Conservation (phyloP, 2,113 vertebrate species). For the Panthera leo region DNA sequence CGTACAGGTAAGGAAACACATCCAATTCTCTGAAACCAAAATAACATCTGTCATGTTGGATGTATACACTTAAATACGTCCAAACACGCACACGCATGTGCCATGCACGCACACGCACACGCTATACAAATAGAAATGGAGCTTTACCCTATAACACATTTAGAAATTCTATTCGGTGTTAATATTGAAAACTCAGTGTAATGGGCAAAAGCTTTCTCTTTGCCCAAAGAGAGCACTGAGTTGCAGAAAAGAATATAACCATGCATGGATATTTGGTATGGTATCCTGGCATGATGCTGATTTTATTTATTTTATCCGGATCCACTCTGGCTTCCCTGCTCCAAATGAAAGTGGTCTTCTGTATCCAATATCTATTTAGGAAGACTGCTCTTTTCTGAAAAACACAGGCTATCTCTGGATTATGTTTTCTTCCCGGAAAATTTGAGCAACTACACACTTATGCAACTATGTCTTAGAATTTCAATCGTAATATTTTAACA, state of each 20-base stretch:
- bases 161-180: conserved; percentile 10
- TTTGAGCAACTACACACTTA: background rate
- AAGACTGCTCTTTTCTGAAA: background rate
- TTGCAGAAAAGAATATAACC: background rate
- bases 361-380: background rate
- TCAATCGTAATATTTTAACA: conserved; percentile 18
- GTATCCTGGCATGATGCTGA: background rate
- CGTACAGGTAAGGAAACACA: background rate
- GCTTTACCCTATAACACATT: background rate
- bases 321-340: background rate
- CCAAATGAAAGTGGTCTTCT: background rate
- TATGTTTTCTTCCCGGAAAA: background rate
- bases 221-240: background rate
- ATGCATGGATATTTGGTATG: background rate
- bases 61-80: background rate
- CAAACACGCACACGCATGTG: background rate
- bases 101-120: background rate
- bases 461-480: background rate
- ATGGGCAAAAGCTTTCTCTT: background rate
- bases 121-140: background rate
- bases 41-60: background rate
- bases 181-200: background rate
- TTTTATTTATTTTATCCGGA: background rate
- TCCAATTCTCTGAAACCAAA: background rate
- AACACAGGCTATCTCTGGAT: background rate